These are phyloP conservation scores for Sesamia nonagrioides DNA, from an alignment of 1,140 invertebrate species.

Conservation along the genomic window DNA sequence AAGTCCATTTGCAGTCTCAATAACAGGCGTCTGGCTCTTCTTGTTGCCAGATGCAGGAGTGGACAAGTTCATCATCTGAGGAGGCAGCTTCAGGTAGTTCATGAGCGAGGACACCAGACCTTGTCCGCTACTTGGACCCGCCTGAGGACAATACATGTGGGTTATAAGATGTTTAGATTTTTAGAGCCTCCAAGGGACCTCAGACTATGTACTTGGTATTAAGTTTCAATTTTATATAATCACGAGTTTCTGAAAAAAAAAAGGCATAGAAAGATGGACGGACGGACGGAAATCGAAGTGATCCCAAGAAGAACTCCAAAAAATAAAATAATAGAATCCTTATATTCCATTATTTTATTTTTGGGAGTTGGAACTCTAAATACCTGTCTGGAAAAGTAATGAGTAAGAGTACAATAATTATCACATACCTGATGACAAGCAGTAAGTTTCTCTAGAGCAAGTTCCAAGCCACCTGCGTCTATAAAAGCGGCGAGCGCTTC, in stretches of 20 bases:
- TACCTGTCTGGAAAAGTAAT: too few species aligned
- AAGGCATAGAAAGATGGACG: too few species aligned
- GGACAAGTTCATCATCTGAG: conserved; percentile 85
- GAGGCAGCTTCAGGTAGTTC: conserved; percentile 84
- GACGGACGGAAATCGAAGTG: too few species aligned
- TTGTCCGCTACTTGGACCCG: conserved; percentile 78
- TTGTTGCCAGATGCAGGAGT: conserved; percentile 87
- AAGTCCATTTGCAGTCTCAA: conserved; percentile 90
- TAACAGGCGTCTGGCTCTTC: conserved; percentile 86
- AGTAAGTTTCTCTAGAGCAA: conserved; percentile 84
- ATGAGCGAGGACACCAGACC: conserved; percentile 83
- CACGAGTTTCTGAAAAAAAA: too few species aligned
- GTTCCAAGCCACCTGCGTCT: conserved; percentile 77
- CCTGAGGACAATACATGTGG: conserved; percentile 54
- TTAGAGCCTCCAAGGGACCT: too few species aligned
- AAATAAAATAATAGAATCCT: too few species aligned
- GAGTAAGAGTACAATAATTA: not conserved
- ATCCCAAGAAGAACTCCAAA: too few species aligned
- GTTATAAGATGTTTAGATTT: too few species aligned
- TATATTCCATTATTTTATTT: too few species aligned
- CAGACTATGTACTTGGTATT: too few species aligned
- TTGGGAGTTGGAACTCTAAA: too few species aligned
- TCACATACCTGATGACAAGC: conserved; percentile 77
- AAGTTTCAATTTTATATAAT: too few species aligned
- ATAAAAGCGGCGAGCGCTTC: conserved; percentile 79